Evolutionary conservation across 2,797 vertebrate genomes (phyloP).

Genomic region (Heliangelus exortis): DNA sequence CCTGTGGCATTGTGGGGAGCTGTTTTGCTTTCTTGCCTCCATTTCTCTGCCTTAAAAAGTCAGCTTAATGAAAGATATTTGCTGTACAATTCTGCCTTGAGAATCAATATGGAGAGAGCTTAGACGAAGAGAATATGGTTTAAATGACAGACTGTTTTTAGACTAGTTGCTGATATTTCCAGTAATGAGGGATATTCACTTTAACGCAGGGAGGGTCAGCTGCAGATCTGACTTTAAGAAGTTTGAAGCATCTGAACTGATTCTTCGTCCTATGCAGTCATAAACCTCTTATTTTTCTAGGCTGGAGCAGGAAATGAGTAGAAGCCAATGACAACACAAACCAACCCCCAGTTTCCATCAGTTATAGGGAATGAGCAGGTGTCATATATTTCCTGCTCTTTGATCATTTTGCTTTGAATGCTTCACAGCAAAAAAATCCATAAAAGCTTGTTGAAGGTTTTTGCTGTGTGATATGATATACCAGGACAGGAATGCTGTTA

Average conservation of each 20-base stretch:
- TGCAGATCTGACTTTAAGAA: slow-evolving; percentile 3
- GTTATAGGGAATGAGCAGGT: not conserved
- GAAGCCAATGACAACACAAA: not conserved
- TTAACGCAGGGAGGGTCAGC: not conserved
- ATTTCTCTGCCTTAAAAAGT: not conserved
- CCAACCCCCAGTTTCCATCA: not conserved
- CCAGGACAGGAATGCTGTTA: not conserved
- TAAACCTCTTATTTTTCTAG: not conserved
- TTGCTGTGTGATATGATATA: not conserved
- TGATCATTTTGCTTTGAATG: slow-evolving; percentile 23
- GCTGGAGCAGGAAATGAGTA: not conserved
- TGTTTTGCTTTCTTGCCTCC: not conserved
- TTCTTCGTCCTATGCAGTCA: not conserved
- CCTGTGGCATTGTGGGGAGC: not conserved
- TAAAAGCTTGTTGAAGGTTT: not conserved
- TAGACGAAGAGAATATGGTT: not conserved
- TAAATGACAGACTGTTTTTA: not conserved
- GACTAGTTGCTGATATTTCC: not conserved
- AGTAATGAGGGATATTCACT: not conserved
- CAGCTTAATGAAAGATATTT: not conserved
- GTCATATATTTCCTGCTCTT: slow-evolving; percentile 9
- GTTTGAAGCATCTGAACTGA: not conserved
- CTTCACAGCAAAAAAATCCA: not conserved
- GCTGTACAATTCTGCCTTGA: not conserved
- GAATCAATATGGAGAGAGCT: not conserved